Evolutionary conservation across 2,888 invertebrate genomes (phyloP).

Genomic region (Drosophila macrospina): DNA sequence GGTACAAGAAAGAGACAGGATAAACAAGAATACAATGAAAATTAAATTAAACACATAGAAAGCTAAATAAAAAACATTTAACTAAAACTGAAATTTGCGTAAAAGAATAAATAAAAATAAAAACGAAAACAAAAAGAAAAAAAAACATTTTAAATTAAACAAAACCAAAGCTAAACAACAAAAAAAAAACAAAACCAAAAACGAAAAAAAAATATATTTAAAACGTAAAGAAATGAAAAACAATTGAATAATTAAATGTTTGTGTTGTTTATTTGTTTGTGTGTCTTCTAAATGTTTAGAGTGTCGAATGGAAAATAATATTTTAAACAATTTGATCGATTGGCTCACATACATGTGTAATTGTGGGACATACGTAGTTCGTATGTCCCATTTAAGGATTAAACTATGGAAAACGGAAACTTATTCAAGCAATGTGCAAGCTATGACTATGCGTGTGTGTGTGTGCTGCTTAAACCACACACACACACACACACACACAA

Average conservation of each 20-base stretch:
- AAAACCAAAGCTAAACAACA: slow-evolving; percentile 51
- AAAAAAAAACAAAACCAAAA: not conserved
- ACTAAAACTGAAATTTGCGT: slow-evolving; percentile 22
- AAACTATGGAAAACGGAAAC: not conserved
- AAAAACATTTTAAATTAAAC: slow-evolving; percentile 53
- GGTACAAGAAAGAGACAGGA: not conserved
- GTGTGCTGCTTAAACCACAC: not conserved
- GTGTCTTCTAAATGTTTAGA: slow-evolving; percentile 60
- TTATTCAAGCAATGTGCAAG: not conserved
- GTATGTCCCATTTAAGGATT: not conserved
- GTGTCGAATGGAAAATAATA: slow-evolving; percentile 29
- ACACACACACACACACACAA: not conserved
- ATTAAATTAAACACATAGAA: slow-evolving; percentile 44
- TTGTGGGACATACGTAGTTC: not conserved
- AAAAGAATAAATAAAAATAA: slow-evolving; percentile 32
- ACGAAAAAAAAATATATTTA: slow-evolving; percentile 6
- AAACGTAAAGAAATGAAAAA: slow-evolving; percentile 25
- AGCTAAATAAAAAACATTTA: slow-evolving; percentile 33
- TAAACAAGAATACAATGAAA: not conserved
- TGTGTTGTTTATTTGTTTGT: slow-evolving; percentile 64
- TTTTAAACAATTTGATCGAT: slow-evolving; percentile 8
- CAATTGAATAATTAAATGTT: slow-evolving; percentile 57
- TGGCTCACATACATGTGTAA: slow-evolving; percentile 3
- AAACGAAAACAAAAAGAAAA: slow-evolving; percentile 37
- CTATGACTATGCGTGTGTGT: not conserved